Evolutionary conservation across 23 tunicate genomes (phyloP).

Genomic region (Botrylloides violaceus): DNA sequence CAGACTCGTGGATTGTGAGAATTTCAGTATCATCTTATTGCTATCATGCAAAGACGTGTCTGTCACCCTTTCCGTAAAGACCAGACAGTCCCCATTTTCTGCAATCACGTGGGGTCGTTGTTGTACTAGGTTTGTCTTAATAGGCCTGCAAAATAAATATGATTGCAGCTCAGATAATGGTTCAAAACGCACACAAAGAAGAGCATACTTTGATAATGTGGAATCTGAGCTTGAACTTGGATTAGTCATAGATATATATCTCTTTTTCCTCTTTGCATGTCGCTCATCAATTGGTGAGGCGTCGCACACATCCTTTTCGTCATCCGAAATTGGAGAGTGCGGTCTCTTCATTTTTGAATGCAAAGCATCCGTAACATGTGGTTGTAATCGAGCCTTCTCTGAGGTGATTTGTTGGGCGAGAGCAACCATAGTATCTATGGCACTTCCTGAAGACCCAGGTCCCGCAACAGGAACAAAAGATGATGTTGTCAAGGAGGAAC

Average conservation of each 20-base stretch:
- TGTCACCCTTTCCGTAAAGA: slow-evolving; percentile 10
- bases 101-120: slow-evolving; percentile 3
- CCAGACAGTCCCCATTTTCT: slow-evolving; percentile 16
- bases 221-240: slow-evolving; percentile 1
- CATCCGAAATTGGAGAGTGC: slow-evolving; percentile 2
- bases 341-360: slow-evolving; percentile 4
- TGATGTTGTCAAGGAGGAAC: background rate
- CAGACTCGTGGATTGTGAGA: background rate
- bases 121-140: background rate
- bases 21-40: background rate
- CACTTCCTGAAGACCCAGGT: background rate
- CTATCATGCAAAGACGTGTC: background rate
- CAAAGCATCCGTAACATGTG: background rate
- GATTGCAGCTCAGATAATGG: background rate
- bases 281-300: background rate
- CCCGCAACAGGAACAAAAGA: background rate
- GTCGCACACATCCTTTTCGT: background rate
- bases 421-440: slow-evolving; percentile 19
- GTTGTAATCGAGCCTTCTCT: slow-evolving; percentile 1
- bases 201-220: background rate
- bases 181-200: background rate
- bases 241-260: background rate
- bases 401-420: slow-evolving; percentile 19
- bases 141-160: background rate
- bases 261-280: background rate